phyloP scores from a whole-genome alignment of 2,113 vertebrate species.

The Notarius quadriscutis region DNA sequence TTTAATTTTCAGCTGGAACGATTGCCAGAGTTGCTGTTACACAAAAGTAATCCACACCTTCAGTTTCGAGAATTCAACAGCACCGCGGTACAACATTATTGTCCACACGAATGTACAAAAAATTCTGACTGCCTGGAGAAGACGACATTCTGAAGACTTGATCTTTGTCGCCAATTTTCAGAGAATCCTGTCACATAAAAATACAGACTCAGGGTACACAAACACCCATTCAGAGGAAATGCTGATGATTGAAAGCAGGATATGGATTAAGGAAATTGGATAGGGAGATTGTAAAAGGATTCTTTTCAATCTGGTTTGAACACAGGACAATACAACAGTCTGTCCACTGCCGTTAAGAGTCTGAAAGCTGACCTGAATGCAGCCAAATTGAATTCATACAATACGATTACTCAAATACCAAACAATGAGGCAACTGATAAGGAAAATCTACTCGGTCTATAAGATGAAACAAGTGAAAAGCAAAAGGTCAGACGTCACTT shows the following conservation, averaged over 20 bases:
- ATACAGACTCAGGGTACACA: not conserved
- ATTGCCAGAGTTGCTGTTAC: not conserved
- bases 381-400: constrained; percentile 43
- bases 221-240: constrained; percentile 25
- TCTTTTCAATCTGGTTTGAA: constrained; percentile 35
- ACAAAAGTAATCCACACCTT: not conserved
- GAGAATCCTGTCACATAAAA: not conserved
- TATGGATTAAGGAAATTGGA: constrained; percentile 37
- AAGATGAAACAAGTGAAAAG: constrained; percentile 21
- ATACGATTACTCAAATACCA: constrained; percentile 42
- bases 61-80: not conserved
- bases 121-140: not conserved
- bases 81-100: not conserved
- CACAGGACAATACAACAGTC: constrained; percentile 28
- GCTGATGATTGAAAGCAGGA: constrained; percentile 33
- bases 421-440: constrained; percentile 32
- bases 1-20: not conserved
- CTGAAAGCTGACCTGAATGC: constrained; percentile 44
- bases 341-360: constrained; percentile 35
- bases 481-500: constrained; percentile 39
- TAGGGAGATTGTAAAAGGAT: constrained; percentile 26
- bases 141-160: constrained; percentile 1
- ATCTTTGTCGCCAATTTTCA: constrained; percentile 2
- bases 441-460: constrained; percentile 32
- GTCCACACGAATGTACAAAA: no score